Conservation (phyloP, 2,113 vertebrate species). For the Caracal caracal region DNA sequence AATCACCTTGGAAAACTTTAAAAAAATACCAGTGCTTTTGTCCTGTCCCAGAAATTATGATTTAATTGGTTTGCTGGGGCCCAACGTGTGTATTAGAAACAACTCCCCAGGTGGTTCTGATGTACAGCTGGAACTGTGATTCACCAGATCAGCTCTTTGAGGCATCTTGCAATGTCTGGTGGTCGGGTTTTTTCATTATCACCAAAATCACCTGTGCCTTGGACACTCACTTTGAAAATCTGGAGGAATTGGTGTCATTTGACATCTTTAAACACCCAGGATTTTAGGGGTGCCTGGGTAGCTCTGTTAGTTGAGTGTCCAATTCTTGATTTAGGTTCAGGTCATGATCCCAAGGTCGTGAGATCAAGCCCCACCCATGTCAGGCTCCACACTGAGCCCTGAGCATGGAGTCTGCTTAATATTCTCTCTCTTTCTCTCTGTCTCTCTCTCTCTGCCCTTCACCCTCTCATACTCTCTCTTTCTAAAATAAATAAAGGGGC, state of each 20-base stretch:
- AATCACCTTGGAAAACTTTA: background rate
- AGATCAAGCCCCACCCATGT: too few species aligned
- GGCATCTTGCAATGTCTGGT: background rate
- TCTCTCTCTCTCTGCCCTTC: too few species aligned
- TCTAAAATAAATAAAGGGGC: too few species aligned
- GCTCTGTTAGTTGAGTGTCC: too few species aligned
- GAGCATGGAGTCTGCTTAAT: too few species aligned
- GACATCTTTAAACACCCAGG: background rate
- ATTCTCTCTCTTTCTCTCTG: too few species aligned
- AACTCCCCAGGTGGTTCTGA: background rate
- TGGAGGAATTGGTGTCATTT: background rate
- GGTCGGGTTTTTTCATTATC: background rate
- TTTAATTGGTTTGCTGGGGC: background rate
- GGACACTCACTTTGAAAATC: background rate
- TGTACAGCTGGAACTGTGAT: background rate
- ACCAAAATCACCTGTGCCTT: background rate
- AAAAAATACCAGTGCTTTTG: background rate
- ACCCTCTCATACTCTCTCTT: too few species aligned
- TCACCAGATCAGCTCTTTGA: background rate
- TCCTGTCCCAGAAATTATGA: background rate
- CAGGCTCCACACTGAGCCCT: too few species aligned
- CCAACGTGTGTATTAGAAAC: background rate
- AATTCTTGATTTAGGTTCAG: too few species aligned
- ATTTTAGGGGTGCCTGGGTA: background rate
- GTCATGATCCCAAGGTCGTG: too few species aligned